Evolutionary conservation across 2,113 vertebrate genomes (phyloP), one percentile per base, ranked within the genome.

Genomic region (Bubo bubo): DNA sequence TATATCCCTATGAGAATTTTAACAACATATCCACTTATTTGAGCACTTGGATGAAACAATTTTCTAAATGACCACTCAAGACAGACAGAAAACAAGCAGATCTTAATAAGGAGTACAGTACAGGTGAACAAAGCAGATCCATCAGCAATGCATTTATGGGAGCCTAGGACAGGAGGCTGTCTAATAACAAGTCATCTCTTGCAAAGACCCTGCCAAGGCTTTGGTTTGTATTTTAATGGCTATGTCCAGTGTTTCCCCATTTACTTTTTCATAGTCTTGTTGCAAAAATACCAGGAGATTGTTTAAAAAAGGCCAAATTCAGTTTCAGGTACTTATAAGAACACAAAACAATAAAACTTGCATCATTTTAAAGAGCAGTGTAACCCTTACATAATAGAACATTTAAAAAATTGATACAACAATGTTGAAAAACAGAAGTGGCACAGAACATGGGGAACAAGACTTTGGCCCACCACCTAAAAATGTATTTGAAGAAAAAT

Each of bases 271-370:
- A 62, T 14, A 41, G 39, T 26, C 59, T 53, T 27, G 2, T 8
- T 39, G 35, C 30, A 82, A 93, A 84, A 80, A 10, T 1, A 49
- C 30, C 20, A 88, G 35, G 37, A 49, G 9, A 15, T 12, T 41
- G 39, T 32, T 79, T 35, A n/a, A 43, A 66, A 47, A 49, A 91
- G 10, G 43, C 17, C 16, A 59, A 50, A 58, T 3, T 34, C 35
- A 20, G 7, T 41, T 89, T 50, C 6, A 9, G 2, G 8, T 20
- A 50, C 41, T 74, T 28, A 3, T 0, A 60, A 0, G 0, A 58
- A 74, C 74, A 62, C 14, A 21, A 62, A 82, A 7, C 5, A 4
- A 4, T 49, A 43, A 74, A 77, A 32, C 10, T 32, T 43, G 12
- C 32, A 5, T 55, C n/a, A 23, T 39, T 53, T 88, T 64, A 9